These are phyloP conservation scores for Orussus abietinus DNA, from an alignment of 1,140 invertebrate species.

Conservation along the genomic window DNA sequence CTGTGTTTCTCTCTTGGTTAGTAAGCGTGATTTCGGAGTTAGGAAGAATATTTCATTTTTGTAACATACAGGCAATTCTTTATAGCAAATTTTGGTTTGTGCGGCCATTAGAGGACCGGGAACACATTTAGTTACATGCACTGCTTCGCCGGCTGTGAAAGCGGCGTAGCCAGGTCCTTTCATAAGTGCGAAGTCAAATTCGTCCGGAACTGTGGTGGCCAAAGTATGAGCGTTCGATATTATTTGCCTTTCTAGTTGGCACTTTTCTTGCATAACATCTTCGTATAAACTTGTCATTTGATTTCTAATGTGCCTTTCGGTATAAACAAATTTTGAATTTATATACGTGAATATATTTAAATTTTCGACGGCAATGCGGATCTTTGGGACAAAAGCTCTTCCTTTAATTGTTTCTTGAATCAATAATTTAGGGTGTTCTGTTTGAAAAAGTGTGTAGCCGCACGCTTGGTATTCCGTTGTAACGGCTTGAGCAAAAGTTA, in stretches of 20 bases:
- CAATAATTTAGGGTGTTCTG: slow-evolving; percentile 25
- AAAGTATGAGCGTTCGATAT: neutral
- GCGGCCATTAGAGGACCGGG: too few relatives aligned
- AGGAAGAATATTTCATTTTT: too few relatives aligned
- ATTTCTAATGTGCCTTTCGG: slow-evolving; percentile 3
- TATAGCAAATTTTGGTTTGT: too few relatives aligned
- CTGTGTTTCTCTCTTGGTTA: too few relatives aligned
- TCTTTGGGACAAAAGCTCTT: neutral
- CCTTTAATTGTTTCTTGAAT: slow-evolving; percentile 14
- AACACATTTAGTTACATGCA: too few relatives aligned
- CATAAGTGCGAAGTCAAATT: neutral
- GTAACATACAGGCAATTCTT: too few relatives aligned
- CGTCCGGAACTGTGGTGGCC: neutral
- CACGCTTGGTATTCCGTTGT: slow-evolving; percentile 6
- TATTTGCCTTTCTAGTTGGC: neutral
- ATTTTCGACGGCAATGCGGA: neutral
- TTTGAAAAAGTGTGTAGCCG: slow-evolving; percentile 11
- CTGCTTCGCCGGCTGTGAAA: too few relatives aligned
- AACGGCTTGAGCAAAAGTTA: slow-evolving; percentile 11
- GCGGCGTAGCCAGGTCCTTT: neutral
- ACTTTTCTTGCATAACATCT: neutral
- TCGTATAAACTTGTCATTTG: slow-evolving; percentile 1
- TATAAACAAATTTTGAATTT: slow-evolving; percentile 17
- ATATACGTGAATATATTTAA: slow-evolving; percentile 14
- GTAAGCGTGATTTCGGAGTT: too few relatives aligned